phyloP scores from a whole-genome alignment of 37 sponge, comb jelly and placozoan genomes.

The Petrosia ficiformis region DNA sequence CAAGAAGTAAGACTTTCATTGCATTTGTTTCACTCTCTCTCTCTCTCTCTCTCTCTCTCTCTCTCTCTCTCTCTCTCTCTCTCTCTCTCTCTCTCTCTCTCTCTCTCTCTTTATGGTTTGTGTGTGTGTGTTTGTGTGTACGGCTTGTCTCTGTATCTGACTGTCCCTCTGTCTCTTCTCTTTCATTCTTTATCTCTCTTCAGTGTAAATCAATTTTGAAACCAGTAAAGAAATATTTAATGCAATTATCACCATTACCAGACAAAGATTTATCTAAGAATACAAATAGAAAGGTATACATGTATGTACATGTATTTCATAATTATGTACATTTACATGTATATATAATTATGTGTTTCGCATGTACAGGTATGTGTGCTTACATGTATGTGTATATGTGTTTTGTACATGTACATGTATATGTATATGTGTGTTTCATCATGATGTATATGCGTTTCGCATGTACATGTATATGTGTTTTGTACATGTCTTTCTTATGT shows the following conservation, averaged over 20 bases:
- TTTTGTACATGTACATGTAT: no score
- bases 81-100: background rate
- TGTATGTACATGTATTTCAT: no score
- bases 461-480: no score
- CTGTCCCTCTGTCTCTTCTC: background rate
- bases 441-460: no score
- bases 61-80: background rate
- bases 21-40: background rate
- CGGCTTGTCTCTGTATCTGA: background rate
- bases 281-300: slow-evolving; percentile 1
- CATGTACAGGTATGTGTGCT: no score
- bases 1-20: slow-evolving; percentile 24
- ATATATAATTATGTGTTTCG: no score
- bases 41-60: background rate
- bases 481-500: no score
- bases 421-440: no score
- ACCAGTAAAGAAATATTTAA: slow-evolving; percentile 77
- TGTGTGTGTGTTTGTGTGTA: no score
- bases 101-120: slow-evolving; percentile 21
- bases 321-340: no score
- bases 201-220: slow-evolving; percentile 73
- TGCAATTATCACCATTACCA: slow-evolving; percentile 31
- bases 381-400: no score
- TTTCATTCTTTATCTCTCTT: background rate
- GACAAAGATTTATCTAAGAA: slow-evolving; percentile 10